A percentile compares a stretch with the other conserved stretches of the same genome.
Conservation (phyloP, 2,888 invertebrate genomes). For the Netelia inedita region DNA sequence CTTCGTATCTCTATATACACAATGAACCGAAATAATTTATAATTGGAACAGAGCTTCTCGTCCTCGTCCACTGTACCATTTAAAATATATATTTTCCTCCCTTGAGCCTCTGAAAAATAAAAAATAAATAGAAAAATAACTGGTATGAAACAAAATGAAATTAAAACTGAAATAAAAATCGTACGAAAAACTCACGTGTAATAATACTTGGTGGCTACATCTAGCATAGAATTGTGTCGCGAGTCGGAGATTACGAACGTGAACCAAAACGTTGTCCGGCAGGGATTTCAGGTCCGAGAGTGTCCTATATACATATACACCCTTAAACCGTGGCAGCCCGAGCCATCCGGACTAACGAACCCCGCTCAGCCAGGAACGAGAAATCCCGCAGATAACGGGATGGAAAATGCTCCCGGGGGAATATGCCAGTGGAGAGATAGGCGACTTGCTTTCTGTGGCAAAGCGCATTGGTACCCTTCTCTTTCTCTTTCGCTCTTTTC, state of each 20-base stretch:
- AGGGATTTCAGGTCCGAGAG: constrained; percentile 62
- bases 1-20: neutral
- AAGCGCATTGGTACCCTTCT: constrained; percentile 47
- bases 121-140: neutral
- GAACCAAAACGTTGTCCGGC: constrained; percentile 33
- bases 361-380: constrained; percentile 68
- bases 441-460: constrained; percentile 53
- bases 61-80: constrained; percentile 28
- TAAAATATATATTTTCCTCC: constrained; percentile 30
- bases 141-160: neutral
- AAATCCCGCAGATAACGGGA: constrained; percentile 80
- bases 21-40: neutral
- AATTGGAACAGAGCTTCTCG: constrained; percentile 12
- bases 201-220: constrained; percentile 19
- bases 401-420: constrained; percentile 79
- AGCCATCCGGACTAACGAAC: constrained; percentile 79
- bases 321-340: constrained; percentile 67
- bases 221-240: constrained; percentile 47
- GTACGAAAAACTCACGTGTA: constrained; percentile 14
- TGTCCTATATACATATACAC: constrained; percentile 5
- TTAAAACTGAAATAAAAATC: constrained; percentile 13
- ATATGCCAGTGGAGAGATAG: constrained; percentile 69
- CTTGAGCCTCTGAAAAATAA: constrained; percentile 17
- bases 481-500: constrained; percentile 28
- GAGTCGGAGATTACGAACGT: constrained; percentile 68